Base-by-base conservation (phyloP, 2,113 vertebrate species). In the Anthoscopus minutus region DNA sequence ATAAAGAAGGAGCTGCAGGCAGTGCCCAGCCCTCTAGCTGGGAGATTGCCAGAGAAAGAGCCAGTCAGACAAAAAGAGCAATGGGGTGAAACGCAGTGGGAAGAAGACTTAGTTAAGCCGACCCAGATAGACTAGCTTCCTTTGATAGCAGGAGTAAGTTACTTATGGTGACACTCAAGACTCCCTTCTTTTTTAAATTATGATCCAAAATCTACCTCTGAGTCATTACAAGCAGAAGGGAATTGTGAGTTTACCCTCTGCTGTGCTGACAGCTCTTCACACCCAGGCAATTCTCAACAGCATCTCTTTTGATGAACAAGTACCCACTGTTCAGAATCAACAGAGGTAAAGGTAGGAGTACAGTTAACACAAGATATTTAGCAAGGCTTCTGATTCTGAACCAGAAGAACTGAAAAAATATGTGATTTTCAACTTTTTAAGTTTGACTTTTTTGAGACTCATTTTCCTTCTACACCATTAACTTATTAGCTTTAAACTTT, bases 191-290 rank as follows among this genome's bases (percentile, higher is more conserved):
- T 25, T 5, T 2, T 33, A 92, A 69, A 58, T 31, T 1, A 23
- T 69, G 58, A 76, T 53, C 51, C 61, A 14, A 95, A 95, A 93
- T 64, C n/a, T n/a, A 35, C 11, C 40, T 71, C 47, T 11, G 15
- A 81, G 16, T 33, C 10, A 4, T 35, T 51, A 33, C 0, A 0
- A 89, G 56, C 38, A 91, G 56, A 79, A 84, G 48, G 57, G 62
- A 80, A 44, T 22, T 3, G 1, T n/a, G 19, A 0, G 0, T 67
- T 53, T 76, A 44, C 40, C 30, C 58, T 85, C 50, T 57, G 76
- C 66, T 92, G 23, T 76, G 56, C 35, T 88, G 60, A 82, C 40
- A 88, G 47, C 86, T 90, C 66, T 80, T 69, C 76, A 62, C 64
- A 77, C 58, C 50, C 42, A 11, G 58, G 47, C 35, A 54, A 14